Conservation (phyloP, 2,888 invertebrate species). For the Nymphalis polychloros region DNA sequence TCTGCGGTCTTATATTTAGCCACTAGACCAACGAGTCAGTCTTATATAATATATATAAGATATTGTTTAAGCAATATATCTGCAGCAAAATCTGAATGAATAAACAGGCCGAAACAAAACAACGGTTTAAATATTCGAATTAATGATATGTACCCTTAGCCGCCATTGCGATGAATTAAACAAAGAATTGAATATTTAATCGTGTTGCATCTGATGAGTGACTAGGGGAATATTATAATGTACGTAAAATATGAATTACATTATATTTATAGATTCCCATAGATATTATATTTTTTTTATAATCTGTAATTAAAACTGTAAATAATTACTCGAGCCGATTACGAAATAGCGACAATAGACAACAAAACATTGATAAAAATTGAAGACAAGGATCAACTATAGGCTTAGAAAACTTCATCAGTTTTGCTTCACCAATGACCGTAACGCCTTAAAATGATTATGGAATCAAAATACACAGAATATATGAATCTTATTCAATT, state of each 20-base stretch:
- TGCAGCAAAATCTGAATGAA: background rate
- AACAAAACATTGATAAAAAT: no score
- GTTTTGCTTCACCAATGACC: no score
- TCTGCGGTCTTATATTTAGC: no score
- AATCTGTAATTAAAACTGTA: background rate
- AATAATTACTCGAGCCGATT: no score
- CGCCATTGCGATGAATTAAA: constrained; percentile 63
- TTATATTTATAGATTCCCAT: constrained; percentile 22
- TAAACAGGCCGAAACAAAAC: constrained; percentile 41
- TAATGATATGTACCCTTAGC: constrained; percentile 74
- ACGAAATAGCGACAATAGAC: no score
- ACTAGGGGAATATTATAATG: constrained; percentile 47
- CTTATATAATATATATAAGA: background rate
- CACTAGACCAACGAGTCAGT: no score
- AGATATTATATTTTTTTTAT: background rate
- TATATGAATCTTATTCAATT: no score
- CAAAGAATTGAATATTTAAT: constrained; percentile 73
- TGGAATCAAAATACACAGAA: no score
- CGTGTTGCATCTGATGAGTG: constrained; percentile 62
- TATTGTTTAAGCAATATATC: constrained; percentile 1
- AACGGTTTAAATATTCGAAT: constrained; percentile 50
- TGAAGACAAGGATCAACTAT: no score
- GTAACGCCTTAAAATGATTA: no score
- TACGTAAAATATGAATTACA: constrained; percentile 33
- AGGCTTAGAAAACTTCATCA: no score